Evolutionary conservation across 2,888 invertebrate species (phyloP).

Genomic region (Eristalinus aeneus): DNA sequence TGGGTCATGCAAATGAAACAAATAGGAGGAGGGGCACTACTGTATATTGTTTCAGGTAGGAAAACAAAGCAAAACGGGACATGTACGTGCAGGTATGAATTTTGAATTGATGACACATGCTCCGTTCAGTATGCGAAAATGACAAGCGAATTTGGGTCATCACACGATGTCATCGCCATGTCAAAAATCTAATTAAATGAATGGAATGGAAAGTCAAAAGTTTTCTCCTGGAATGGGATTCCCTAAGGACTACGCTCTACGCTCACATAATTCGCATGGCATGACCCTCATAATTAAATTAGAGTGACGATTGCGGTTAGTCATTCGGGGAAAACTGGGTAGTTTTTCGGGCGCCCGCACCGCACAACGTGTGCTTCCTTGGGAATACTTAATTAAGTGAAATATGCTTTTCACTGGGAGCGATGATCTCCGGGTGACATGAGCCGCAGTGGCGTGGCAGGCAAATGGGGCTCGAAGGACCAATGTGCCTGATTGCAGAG

Average conservation of each 20-base stretch:
- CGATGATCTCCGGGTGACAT: neutral
- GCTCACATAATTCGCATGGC: neutral
- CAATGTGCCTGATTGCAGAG: neutral
- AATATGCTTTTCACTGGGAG: neutral
- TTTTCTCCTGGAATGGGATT: neutral
- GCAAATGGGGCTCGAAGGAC: neutral
- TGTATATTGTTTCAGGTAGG: neutral
- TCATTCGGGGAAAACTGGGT: neutral
- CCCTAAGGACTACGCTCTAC: constrained; percentile 1
- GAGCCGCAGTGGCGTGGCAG: neutral
- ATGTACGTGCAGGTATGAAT: neutral
- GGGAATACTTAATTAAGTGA: constrained; percentile 13
- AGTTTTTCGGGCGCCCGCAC: neutral
- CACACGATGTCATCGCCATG: constrained; percentile 3
- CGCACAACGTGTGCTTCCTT: neutral
- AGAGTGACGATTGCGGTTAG: neutral
- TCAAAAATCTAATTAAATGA: constrained; percentile 6
- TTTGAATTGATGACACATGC: constrained; percentile 16
- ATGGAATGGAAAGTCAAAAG: neutral
- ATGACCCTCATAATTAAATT: constrained; percentile 9
- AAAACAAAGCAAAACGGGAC: neutral
- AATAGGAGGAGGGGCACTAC: neutral
- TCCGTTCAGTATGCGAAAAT: neutral
- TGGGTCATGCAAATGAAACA: constrained; percentile 18
- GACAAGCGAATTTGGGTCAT: neutral